phyloP scores from a whole-genome alignment of 92 coral and sea anemone genomes.

The Virgularia gustaviana region DNA sequence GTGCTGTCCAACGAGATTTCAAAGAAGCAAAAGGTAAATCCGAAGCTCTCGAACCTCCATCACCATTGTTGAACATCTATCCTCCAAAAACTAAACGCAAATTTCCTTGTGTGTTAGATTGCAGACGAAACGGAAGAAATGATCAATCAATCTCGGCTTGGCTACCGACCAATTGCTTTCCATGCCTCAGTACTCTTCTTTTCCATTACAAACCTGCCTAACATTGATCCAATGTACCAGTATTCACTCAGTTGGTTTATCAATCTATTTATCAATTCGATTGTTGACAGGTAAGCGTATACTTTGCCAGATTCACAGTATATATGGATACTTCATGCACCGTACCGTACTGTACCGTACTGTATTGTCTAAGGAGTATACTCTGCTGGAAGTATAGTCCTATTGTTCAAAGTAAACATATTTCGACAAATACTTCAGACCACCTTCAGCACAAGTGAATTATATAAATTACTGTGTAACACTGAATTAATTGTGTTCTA shows the following conservation, averaged over 20 bases:
- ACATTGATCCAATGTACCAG: conserved; percentile 99
- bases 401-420: too few species aligned
- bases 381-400: too few species aligned
- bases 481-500: not conserved
- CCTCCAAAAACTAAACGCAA: not conserved
- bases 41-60: not conserved
- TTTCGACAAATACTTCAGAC: too few species aligned
- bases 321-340: not conserved
- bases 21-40: conserved; percentile 86
- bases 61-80: not conserved
- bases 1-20: conserved; percentile 97
- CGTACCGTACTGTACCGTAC: not conserved
- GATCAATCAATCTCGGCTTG: conserved; percentile 92
- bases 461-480: too few species aligned
- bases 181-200: conserved; percentile 97
- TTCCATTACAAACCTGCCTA: conserved; percentile 93
- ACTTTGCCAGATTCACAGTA: too few species aligned
- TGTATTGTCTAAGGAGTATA: not conserved
- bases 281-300: conserved; percentile 77
- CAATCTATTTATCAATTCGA: conserved; percentile 95
- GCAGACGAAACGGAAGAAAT: conserved; percentile 98
- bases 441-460: too few species aligned
- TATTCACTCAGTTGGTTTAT: conserved; percentile 95
- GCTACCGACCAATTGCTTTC: conserved; percentile 92
- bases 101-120: conserved; percentile 46